phyloP scores from a whole-genome alignment of 2,888 invertebrate genomes.

The Heliconius erato region DNA sequence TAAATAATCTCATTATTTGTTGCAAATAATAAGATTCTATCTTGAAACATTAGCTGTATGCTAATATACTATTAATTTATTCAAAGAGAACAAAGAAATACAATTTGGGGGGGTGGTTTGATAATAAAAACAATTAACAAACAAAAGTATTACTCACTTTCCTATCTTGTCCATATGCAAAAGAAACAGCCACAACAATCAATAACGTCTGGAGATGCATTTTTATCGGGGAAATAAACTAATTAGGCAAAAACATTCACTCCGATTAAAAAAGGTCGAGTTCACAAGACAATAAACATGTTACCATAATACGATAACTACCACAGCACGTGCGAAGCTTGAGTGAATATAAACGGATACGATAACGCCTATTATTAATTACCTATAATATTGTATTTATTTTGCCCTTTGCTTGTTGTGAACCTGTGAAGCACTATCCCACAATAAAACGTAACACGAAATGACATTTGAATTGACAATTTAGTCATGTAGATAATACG shows the following conservation, averaged over 20 bases:
- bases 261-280: constrained; percentile 51
- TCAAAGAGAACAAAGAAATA: constrained; percentile 33
- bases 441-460: constrained; percentile 10
- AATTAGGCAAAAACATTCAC: constrained; percentile 59
- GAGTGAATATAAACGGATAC: constrained; percentile 36
- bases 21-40: background rate
- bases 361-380: constrained; percentile 43
- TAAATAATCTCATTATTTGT: background rate
- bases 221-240: constrained; percentile 67
- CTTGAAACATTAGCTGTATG: background rate
- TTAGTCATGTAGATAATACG: constrained; percentile 13
- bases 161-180: constrained; percentile 70
- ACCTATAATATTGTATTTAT: constrained; percentile 35
- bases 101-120: constrained; percentile 24
- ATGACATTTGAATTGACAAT: constrained; percentile 35
- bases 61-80: background rate
- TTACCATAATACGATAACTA: constrained; percentile 62
- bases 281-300: constrained; percentile 63
- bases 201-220: constrained; percentile 64
- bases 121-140: constrained; percentile 39
- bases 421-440: background rate
- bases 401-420: constrained; percentile 30
- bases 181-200: constrained; percentile 61
- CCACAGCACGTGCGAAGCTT: constrained; percentile 64
- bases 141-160: constrained; percentile 62